Conservation (phyloP, 1,140 invertebrate genomes). For the Pseudomyrmex pallidus region DNA sequence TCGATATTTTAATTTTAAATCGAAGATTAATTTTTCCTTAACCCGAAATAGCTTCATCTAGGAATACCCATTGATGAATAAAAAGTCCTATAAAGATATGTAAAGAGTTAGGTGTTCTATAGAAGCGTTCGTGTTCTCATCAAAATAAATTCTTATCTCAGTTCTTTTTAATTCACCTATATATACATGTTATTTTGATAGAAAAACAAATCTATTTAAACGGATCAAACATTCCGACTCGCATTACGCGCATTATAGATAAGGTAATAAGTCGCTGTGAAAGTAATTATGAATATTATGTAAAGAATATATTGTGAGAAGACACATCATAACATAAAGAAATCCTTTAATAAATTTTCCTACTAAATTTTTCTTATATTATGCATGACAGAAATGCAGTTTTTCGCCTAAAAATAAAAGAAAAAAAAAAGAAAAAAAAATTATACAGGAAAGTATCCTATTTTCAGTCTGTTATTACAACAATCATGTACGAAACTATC, state of each 20-base stretch:
- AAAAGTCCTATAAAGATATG: background rate
- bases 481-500: conserved; percentile 1
- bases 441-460: conserved; percentile 7
- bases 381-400: conserved; percentile 4
- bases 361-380: conserved; percentile 36
- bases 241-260: conserved; percentile 16
- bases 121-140: background rate
- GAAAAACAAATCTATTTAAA: background rate
- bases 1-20: conserved; percentile 25
- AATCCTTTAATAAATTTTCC: conserved; percentile 23
- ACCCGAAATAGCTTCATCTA: background rate
- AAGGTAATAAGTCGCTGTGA: conserved; percentile 31
- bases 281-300: conserved; percentile 47
- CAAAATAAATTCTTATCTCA: conserved; percentile 28
- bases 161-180: conserved; percentile 55
- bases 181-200: background rate
- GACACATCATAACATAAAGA: background rate
- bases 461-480: background rate
- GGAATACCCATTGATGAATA: background rate
- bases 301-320: too few relatives aligned
- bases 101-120: background rate
- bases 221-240: conserved; percentile 5
- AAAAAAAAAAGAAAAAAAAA: too few relatives aligned
- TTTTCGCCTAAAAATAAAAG: background rate
- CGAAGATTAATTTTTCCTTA: background rate